Conservation (phyloP, 1,140 invertebrate genomes). For the Drosophila tropicalis region DNA sequence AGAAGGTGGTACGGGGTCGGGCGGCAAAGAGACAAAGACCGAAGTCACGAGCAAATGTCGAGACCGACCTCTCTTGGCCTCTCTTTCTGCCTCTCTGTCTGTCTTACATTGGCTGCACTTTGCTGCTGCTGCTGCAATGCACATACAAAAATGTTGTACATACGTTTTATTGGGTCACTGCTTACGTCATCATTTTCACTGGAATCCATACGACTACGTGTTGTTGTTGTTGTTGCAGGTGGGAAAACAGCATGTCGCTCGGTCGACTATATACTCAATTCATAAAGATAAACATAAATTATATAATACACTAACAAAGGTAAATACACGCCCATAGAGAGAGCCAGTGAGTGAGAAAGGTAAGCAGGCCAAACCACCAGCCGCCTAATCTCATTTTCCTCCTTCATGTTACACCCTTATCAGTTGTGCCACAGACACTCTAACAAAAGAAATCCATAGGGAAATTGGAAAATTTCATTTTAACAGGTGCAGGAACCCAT, state of each 20-base stretch:
- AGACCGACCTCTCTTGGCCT: slow-evolving; percentile 38
- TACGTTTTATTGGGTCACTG: slow-evolving; percentile 60
- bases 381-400: neutral
- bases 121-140: neutral
- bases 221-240: slow-evolving; percentile 24
- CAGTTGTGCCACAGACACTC: too few species aligned
- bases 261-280: slow-evolving; percentile 31
- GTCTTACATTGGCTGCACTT: slow-evolving; percentile 1
- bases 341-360: neutral
- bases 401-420: neutral
- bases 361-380: neutral
- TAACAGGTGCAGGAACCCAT: too few species aligned
- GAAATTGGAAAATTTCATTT: too few species aligned
- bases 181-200: slow-evolving; percentile 61
- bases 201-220: slow-evolving; percentile 32
- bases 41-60: slow-evolving; percentile 59
- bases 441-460: too few species aligned
- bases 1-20: neutral
- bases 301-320: slow-evolving; percentile 28
- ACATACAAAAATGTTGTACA: slow-evolving; percentile 24
- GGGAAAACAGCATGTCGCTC: slow-evolving; percentile 2
- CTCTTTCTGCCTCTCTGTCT: slow-evolving; percentile 7
- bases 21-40: slow-evolving; percentile 45
- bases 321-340: slow-evolving; percentile 8
- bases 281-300: slow-evolving; percentile 46